Evolutionary conservation across 2,888 invertebrate genomes (phyloP), one percentile per base, ranked within the genome.

Genomic region (Meiosimyza decipiens): DNA sequence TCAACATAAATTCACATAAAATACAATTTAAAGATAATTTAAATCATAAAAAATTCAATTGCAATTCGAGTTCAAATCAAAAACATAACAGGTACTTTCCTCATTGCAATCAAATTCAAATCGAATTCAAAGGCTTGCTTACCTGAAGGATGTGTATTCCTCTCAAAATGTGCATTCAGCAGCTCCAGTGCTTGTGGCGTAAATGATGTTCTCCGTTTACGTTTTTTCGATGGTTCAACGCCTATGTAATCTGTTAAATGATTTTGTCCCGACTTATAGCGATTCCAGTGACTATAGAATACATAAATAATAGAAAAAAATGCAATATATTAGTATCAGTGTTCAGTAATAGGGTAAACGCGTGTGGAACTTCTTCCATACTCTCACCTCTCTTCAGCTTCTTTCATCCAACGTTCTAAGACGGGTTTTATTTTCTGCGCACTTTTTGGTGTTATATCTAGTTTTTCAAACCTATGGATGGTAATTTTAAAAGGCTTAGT

Each of bases 381-480:
- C 84, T 84, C 84, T 84, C 84, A 97, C 93, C 97, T 95, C 90
- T 97, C 97, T 90, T 98, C 98, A 71, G 98, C 98, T 89, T 98
- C 98, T 88, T 95, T 95, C 97, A 98, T 98, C 98, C 98, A 98
- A 88, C 95, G 92, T 89, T 98, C 98, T 86, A 98, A 91, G 82
- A 98, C 98, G 80, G 98, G 98, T 89, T 98, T 98, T 87, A 98
- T 98, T 91, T 98, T 98, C 91, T 97, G 97, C 84, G 98, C 98
- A 91, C 98, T 98, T 91, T 98, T 98, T 87, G 98, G 98, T 85
- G 98, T 98, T 85, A 98, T 98, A 90, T 98, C 98, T 90, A 98
- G 91, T 90, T 98, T 98, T 90, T 98, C 98, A 92, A 98, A 98
- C 94, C 97, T 97, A 89, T 64, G 65, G 69, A 18, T 59, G 73